Base-by-base conservation (phyloP, 2,797 vertebrate genomes). In the Carapus acus region DNA sequence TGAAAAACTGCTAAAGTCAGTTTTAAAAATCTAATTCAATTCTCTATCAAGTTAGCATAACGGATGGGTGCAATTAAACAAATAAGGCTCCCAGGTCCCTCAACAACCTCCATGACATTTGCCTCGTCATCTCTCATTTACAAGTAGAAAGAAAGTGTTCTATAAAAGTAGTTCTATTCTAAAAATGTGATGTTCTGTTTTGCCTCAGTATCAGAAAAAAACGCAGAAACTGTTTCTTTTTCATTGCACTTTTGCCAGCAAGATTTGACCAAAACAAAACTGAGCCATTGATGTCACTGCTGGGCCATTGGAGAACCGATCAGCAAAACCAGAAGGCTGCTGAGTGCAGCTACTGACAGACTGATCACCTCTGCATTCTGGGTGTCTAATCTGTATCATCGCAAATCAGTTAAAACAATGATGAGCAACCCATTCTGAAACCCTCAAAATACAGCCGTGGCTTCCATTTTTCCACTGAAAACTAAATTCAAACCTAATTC, bases 341-440 rank as follows among this genome's bases (percentile, higher is more conserved):
- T 52, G 65, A 61, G 56, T 74, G 54, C 70, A 65, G 67, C 64
- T 24, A 49, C 55, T 48, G 66, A 45, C 27, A 47, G 56, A 66
- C 65, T 56, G 45, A 73, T 81, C 58, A 44, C 57, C 62, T 33
- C 49, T 33, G 54, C 52, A 76, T 69, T 67, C 72, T 61, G 55
- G 61, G 72, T 56, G 62, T 66, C 69, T 62, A 9, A 49, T 73
- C 62, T 78, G 69, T 53, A 71, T 71, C 59, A 49, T 60, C 47
- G 53, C 71, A 73, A 78, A 81, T 75, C 68, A 71, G 56, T 67
- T 68, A 59, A 58, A 79, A 69, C 63, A 70, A 65, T 69, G 71
- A 82, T 71, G 74, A 78, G 67, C 59, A 57, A 54, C 52, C 43
- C 9, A 27, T 50, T 41, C 49, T 52, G 2, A 24, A 31, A 62